These are phyloP conservation scores for Abrostola tripartita DNA, from an alignment of 2,888 invertebrate species.

Conservation along the genomic window DNA sequence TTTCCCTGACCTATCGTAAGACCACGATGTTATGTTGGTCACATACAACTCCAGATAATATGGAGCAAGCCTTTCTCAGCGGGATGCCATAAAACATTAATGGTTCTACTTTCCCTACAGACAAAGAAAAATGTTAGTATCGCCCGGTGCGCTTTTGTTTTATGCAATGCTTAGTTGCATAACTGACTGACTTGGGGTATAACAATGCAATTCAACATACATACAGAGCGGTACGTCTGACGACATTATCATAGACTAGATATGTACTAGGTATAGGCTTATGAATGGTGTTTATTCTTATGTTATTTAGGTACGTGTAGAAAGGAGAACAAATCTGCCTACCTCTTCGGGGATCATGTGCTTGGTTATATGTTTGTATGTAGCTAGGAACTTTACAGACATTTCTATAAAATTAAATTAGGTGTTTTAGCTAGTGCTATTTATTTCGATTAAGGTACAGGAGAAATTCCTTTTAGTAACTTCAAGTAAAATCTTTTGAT, in stretches of 20 bases:
- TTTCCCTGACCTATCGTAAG: too few species aligned
- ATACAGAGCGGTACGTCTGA: constrained; percentile 29
- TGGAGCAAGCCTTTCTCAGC: neutral
- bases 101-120: constrained; percentile 46
- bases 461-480: too few species aligned
- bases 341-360: too few species aligned
- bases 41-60: neutral
- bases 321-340: too few species aligned
- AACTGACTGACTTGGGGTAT: constrained; percentile 59
- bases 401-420: too few species aligned
- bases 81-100: constrained; percentile 3
- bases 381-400: too few species aligned
- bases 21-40: neutral
- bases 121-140: constrained; percentile 40
- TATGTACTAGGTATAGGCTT: neutral
- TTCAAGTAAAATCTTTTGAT: too few species aligned
- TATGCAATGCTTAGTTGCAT: constrained; percentile 71
- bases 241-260: constrained; percentile 2
- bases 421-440: too few species aligned
- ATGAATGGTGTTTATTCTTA: too few species aligned
- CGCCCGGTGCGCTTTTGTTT: constrained; percentile 60
- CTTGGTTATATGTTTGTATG: too few species aligned
- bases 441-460: too few species aligned
- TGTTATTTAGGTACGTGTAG: too few species aligned
- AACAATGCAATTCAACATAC: constrained; percentile 57